Conservation (phyloP, 2,797 vertebrate genomes). For the Manis pentadactyla region DNA sequence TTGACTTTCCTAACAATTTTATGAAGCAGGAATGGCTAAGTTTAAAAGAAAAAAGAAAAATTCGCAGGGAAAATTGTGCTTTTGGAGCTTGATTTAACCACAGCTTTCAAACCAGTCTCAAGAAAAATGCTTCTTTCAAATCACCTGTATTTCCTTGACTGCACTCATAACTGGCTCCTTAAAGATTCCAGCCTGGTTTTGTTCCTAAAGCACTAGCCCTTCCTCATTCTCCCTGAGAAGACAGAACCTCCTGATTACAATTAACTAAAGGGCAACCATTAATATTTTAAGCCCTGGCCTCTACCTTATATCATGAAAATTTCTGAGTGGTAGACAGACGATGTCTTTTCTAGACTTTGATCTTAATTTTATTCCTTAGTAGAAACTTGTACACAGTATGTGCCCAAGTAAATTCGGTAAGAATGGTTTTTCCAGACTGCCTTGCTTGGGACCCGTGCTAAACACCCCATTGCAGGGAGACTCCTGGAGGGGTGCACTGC, state of each 20-base stretch:
- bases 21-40: neutral
- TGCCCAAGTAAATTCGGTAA: neutral
- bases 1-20: slow-evolving; percentile 56
- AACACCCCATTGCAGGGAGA: neutral
- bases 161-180: neutral
- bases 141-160: neutral
- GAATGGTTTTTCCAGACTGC: neutral
- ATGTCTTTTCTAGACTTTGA: neutral
- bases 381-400: neutral
- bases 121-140: slow-evolving; percentile 21
- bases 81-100: slow-evolving; percentile 23
- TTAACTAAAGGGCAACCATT: neutral
- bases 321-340: neutral
- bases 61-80: neutral
- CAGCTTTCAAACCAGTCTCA: slow-evolving; percentile 36
- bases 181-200: neutral
- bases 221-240: neutral
- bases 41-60: neutral
- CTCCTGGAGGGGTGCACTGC: neutral
- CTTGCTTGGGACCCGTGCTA: neutral
- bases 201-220: neutral
- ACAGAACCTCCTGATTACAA: slow-evolving; percentile 7
- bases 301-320: neutral
- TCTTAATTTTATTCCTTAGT: slow-evolving; percentile 9
- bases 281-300: neutral